Evolutionary conservation across 2,797 vertebrate species (phyloP), one percentile per base, ranked within the genome.

Genomic region (Danionella dracula): DNA sequence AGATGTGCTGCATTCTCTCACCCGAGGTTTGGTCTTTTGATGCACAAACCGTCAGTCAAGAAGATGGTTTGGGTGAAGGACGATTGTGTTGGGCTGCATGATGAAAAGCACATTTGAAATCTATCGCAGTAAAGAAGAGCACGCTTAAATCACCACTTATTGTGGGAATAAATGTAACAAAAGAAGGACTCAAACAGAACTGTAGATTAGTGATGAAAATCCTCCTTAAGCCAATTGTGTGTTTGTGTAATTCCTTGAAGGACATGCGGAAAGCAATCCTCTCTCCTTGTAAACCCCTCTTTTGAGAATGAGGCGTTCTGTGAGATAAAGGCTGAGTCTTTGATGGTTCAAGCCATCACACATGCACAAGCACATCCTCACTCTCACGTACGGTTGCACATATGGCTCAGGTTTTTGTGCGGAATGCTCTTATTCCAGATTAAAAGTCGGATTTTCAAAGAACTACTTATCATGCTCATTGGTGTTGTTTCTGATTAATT

Each of bases 151-250:
- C 41, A 66, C 50, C 45, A 56, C 41, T 54, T 19, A 65, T 27
- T 65, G 62, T 37, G 62, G 54, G 29, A 62, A 62, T 65, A 74
- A 53, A 70, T 45, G 55, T 65, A 67, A 55, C 61, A 49, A 40
- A 51, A 27, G 54, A 59, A 40, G 51, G 51, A 55, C 51, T 66
- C 72, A 54, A 63, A 48, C 57, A 46, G 50, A 57, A 37, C 27
- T 66, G 50, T 72, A 72, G 66, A 72, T 76, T 76, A 69, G 45
- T 66, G 57, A 73, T 73, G 58, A 67, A 73, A 73, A 73, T 76
- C 70, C 62, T 70, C 67, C 66, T 70, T 76, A 70, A 76, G 63
- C 50, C 66, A 72, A 64, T 70, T 72, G 67, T 70, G 64, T 54
- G 66, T 21, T 49, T 50, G 67, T 35, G 46, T 58, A 61, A 73